phyloP scores from a whole-genome alignment of 1,140 invertebrate genomes.

The Camponotus vicinus region DNA sequence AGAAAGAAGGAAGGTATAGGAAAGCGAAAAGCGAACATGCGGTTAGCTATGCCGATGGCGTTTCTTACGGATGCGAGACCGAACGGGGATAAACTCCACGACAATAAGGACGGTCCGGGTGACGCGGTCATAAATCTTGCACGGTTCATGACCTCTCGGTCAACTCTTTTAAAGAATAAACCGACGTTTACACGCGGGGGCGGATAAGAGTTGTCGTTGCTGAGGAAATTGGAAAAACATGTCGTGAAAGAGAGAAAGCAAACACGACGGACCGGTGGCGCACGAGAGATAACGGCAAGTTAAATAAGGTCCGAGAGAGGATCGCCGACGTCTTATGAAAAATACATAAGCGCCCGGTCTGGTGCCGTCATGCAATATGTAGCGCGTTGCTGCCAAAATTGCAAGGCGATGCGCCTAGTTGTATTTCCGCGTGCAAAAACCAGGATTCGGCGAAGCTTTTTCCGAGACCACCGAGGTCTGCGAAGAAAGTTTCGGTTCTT shows the following conservation, averaged over 20 bases:
- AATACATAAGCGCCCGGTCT: constrained; percentile 37
- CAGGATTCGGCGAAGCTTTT: neutral
- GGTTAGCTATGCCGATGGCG: neutral
- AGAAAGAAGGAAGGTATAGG: neutral
- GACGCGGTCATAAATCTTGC: constrained; percentile 31
- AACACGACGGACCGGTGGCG: neutral
- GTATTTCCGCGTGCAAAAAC: neutral
- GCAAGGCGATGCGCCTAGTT: neutral
- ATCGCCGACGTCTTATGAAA: constrained; percentile 47
- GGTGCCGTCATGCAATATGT: constrained; percentile 35
- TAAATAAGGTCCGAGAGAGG: constrained; percentile 42
- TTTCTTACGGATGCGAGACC: constrained; percentile 4
- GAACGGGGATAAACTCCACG: neutral
- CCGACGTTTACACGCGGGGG: constrained; percentile 21
- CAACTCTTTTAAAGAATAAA: constrained; percentile 37
- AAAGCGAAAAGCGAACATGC: neutral
- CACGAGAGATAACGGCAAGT: constrained; percentile 20
- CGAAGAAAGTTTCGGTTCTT: neutral
- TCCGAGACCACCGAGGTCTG: neutral
- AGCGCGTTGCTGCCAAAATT: constrained; percentile 16
- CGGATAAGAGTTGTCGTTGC: neutral
- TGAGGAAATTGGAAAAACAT: constrained; percentile 44
- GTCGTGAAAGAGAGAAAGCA: neutral
- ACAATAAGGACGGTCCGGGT: neutral
- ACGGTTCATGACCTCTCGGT: neutral